These are phyloP conservation scores for Caenorhabditis briggsae DNA, from an alignment of 1,140 invertebrate species.

Conservation along the genomic window DNA sequence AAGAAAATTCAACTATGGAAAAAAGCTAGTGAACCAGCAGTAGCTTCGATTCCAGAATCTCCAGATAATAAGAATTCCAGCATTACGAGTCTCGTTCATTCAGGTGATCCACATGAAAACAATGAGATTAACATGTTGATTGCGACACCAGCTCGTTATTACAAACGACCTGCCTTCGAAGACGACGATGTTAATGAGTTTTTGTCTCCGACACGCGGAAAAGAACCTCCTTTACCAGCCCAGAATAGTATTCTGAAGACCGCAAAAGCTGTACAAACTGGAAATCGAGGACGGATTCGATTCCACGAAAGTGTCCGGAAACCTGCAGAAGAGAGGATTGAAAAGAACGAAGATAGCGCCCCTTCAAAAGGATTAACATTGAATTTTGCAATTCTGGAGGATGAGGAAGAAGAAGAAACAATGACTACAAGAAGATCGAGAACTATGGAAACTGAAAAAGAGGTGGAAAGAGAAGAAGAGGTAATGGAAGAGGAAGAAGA, in stretches of 20 bases:
- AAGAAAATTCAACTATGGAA: constrained; percentile 45
- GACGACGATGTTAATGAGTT: neutral
- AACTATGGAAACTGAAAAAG: constrained; percentile 1
- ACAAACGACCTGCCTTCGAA: neutral
- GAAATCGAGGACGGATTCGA: constrained; percentile 22
- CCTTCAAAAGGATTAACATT: neutral
- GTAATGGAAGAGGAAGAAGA: neutral
- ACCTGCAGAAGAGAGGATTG: constrained; percentile 4
- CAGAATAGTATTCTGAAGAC: constrained; percentile 39
- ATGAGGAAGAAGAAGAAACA: constrained; percentile 25
- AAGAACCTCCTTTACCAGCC: neutral
- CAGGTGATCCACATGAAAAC: neutral
- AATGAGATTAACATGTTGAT: constrained; percentile 22
- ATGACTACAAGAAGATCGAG: constrained; percentile 17
- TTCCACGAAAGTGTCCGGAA: neutral
- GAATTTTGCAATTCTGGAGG: constrained; percentile 34
- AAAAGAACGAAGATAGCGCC: neutral
- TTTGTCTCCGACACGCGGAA: neutral
- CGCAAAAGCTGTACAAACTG: constrained; percentile 2
- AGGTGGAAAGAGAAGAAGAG: neutral
- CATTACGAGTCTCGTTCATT: neutral
- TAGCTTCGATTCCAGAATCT: neutral
- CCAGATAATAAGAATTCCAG: constrained; percentile 15
- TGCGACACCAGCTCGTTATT: constrained; percentile 28
- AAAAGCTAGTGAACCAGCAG: neutral